These are phyloP conservation scores for Yasuhikotakia modesta DNA, from an alignment of 2,797 vertebrate species.

Conservation along the genomic window DNA sequence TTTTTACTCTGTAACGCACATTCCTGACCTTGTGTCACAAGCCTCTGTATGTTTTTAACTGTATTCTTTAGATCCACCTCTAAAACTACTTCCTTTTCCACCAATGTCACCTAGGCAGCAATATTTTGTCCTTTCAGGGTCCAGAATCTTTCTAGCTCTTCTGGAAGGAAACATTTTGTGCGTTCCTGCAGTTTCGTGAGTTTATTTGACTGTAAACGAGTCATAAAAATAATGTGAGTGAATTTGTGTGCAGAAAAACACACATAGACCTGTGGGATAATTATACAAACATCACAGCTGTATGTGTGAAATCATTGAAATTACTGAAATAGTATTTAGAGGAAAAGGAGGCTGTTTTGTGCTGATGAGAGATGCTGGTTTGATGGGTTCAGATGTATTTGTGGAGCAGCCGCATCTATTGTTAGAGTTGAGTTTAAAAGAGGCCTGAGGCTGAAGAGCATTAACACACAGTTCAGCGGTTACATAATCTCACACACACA, in stretches of 20 bases:
- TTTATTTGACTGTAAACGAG: not conserved
- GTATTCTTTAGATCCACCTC: too few relatives aligned
- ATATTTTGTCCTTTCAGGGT: not conserved
- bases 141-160: not conserved
- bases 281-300: conserved; percentile 10
- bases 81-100: too few relatives aligned
- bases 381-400: conserved; percentile 17
- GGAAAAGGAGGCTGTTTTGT: not conserved
- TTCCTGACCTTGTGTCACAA: too few relatives aligned
- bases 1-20: too few relatives aligned
- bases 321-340: not conserved
- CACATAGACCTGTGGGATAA: not conserved
- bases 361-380: conserved; percentile 3
- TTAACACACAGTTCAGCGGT: conserved; percentile 72
- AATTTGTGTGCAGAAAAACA: not conserved
- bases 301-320: conserved; percentile 6
- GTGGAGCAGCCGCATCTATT: conserved; percentile 51
- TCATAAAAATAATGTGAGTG: not conserved
- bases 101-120: not conserved
- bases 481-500: conserved; percentile 67
- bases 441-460: conserved; percentile 66
- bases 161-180: not conserved
- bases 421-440: conserved; percentile 71
- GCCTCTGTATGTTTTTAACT: too few relatives aligned
- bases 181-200: not conserved